Conservation (phyloP, 2,797 vertebrate species). For the Gallinago stenura region DNA sequence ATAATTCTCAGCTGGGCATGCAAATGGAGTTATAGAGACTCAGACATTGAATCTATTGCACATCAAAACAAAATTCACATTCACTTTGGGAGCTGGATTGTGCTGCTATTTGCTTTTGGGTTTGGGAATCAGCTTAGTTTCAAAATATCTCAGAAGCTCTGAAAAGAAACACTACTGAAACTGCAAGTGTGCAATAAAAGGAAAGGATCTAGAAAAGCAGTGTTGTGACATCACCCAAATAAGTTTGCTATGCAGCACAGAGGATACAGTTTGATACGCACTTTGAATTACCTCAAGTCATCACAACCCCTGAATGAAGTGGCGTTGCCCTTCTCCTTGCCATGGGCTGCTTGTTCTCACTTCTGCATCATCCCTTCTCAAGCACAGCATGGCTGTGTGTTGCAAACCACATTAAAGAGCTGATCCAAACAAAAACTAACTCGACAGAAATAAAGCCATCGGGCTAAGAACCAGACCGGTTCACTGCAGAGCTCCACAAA, state of each 20-base stretch:
- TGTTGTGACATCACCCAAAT: not conserved
- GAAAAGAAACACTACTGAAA: not conserved
- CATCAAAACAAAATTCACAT: not conserved
- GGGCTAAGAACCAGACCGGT: not conserved
- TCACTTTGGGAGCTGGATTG: not conserved
- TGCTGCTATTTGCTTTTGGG: not conserved
- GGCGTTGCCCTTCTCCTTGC: not conserved
- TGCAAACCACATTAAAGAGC: not conserved
- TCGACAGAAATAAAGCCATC: not conserved
- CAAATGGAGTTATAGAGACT: not conserved
- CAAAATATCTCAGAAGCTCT: not conserved
- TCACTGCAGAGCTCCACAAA: not conserved
- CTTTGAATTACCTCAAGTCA: not conserved
- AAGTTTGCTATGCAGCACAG: not conserved
- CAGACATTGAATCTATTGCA: not conserved
- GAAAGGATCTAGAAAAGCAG: not conserved
- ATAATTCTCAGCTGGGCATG: not conserved
- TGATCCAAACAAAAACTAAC: not conserved
- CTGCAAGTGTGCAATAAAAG: not conserved
- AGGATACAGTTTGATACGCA: not conserved
- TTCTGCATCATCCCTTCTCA: not conserved
- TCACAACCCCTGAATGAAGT: not conserved
- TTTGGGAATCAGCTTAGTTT: not conserved
- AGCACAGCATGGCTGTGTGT: not conserved
- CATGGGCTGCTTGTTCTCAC: not conserved